Conservation (phyloP, 2,888 invertebrate genomes). For the Eupithecia pulchellata region DNA sequence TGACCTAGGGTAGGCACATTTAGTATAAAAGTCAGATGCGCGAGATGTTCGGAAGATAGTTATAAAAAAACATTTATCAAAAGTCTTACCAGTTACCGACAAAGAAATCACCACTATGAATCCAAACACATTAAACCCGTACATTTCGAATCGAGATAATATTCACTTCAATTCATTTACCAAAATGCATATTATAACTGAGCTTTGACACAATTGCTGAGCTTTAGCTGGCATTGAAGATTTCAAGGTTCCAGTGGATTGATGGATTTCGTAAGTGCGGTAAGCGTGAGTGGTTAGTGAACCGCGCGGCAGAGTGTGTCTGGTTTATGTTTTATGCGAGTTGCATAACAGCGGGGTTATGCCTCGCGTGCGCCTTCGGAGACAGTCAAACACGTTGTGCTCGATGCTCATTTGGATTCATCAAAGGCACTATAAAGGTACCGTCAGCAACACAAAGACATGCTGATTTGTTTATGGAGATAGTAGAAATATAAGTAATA, state of each 20-base stretch:
- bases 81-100: slow-evolving; percentile 66
- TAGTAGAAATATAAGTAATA: no score
- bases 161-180: slow-evolving; percentile 58
- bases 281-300: slow-evolving; percentile 58
- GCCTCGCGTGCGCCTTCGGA: slow-evolving; percentile 69
- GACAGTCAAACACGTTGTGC: slow-evolving; percentile 74
- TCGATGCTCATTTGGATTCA: slow-evolving; percentile 40
- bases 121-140: slow-evolving; percentile 56
- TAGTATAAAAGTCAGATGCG: no score
- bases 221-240: slow-evolving; percentile 70
- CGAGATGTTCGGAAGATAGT: neutral
- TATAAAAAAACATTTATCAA: neutral
- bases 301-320: slow-evolving; percentile 48
- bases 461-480: neutral
- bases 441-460: neutral
- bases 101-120: slow-evolving; percentile 62
- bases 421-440: neutral
- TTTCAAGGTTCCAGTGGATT: slow-evolving; percentile 68
- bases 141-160: slow-evolving; percentile 62
- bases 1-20: neutral
- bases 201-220: slow-evolving; percentile 62
- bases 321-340: slow-evolving; percentile 42
- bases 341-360: slow-evolving; percentile 58
- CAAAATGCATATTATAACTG: slow-evolving; percentile 62
- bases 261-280: slow-evolving; percentile 67